Evolutionary conservation across 2,888 invertebrate species (phyloP), one percentile per base, ranked within the genome.

Genomic region (Autographa gamma): DNA sequence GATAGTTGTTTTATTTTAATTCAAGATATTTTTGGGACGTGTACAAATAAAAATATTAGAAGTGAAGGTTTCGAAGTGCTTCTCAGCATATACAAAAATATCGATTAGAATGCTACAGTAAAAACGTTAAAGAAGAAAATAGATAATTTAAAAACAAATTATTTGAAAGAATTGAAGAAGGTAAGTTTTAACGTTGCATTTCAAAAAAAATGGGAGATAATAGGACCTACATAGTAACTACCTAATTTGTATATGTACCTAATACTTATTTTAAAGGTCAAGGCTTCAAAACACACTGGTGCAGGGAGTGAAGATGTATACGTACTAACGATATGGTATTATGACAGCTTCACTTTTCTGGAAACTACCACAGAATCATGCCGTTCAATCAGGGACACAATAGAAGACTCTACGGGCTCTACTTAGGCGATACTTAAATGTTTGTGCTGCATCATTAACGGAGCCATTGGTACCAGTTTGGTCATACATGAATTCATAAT

Each of bases 401-500:
- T 69, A 62, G 73, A 66, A 66, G 52, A 73, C 52, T 52, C 52
- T 8, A 8, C 52, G 8, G 52, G 52, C 52, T 52, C 52, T 16
- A n/a, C 11, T 11, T 18, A 52, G 18, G 8, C n/a, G 52, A 52
- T 52, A 52, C 5, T 52, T 52, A 52, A n/a, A n/a, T n/a, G n/a
- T n/a, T n/a, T n/a, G n/a, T n/a, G 66, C 31, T 66, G 60, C 61
- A 73, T 66, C 66, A 60, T 52, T 60, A 34, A 66, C 54, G 54
- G 66, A 66, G 34, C 61, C 66, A 38, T 65, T 77, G n/a, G 75
- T 71, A 31, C 82, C 79, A 41, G 63, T 71, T 11, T 79, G 38
- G 1, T 77, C 66, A 54, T 73, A 77, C 31, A 78, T 65, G 43
- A 78, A 82, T 66, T 77, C 69, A 58, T 82, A 75, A 16, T 78